These are phyloP conservation scores for Apteryx owenii DNA, from an alignment of 2,113 vertebrate species.

Conservation along the genomic window DNA sequence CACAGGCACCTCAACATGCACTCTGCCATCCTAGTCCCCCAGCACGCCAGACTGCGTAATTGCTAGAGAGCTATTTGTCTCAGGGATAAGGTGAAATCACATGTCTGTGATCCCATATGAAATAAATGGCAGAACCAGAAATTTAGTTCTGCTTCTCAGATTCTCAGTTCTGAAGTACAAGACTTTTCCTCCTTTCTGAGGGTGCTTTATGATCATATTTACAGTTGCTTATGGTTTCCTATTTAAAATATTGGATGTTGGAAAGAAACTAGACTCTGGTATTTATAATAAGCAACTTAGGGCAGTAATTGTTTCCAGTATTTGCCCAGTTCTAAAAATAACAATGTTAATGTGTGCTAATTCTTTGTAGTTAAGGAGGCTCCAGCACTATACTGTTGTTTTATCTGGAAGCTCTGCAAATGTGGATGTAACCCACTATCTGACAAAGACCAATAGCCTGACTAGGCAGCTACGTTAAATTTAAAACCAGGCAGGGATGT, in stretches of 20 bases:
- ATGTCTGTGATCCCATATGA: neutral
- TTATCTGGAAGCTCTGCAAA: conserved; percentile 27
- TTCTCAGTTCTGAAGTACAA: neutral
- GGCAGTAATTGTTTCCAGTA: conserved; percentile 15
- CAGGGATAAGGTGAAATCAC: neutral
- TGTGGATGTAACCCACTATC: neutral
- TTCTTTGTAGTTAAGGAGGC: conserved; percentile 29
- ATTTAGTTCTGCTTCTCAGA: neutral
- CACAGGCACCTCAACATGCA: neutral
- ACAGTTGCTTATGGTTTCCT: neutral
- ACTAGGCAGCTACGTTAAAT: conserved; percentile 41
- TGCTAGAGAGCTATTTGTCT: neutral
- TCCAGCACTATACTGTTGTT: neutral
- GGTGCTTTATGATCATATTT: neutral
- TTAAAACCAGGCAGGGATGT: conserved; percentile 36
- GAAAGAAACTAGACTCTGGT: neutral
- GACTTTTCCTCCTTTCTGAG: neutral
- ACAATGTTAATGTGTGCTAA: neutral
- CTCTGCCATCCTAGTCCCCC: neutral
- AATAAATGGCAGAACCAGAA: neutral
- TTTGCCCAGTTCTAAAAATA: conserved; percentile 35
- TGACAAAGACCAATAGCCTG: conserved; percentile 42
- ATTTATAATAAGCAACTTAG: conserved; percentile 15
- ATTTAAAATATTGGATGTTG: neutral
- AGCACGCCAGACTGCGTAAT: neutral